These are phyloP conservation scores for Microtus oregoni DNA, from an alignment of 2,113 vertebrate species.

Conservation along the genomic window DNA sequence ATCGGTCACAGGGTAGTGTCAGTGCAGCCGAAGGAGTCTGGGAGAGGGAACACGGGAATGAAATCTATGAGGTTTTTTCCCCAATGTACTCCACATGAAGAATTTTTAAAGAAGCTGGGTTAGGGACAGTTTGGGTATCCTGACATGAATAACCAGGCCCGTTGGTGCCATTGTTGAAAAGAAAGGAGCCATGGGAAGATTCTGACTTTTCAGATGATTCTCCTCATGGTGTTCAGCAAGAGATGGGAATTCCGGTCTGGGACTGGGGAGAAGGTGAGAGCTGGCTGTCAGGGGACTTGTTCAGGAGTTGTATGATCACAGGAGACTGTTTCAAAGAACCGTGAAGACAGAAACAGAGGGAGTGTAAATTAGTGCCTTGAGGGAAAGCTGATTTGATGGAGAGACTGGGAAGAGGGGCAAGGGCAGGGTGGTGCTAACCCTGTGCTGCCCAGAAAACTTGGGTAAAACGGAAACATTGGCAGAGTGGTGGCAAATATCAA, in stretches of 20 bases:
- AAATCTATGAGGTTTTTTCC: not conserved
- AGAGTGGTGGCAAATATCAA: not conserved
- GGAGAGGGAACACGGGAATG: not conserved
- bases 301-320: not conserved
- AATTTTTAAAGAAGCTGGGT: not conserved
- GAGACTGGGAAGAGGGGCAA: not conserved
- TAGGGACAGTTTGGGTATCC: not conserved
- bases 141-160: not conserved
- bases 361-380: not conserved
- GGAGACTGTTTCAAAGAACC: not conserved
- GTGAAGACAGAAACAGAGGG: not conserved
- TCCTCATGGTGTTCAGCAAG: not conserved
- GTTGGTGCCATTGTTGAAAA: not conserved
- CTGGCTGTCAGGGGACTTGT: not conserved
- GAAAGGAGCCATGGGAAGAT: not conserved
- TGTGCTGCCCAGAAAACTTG: not conserved
- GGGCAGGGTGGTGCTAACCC: too few relatives aligned
- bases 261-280: not conserved
- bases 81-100: not conserved
- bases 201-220: conserved; percentile 7
- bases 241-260: not conserved
- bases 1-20: not conserved
- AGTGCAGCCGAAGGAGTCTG: not conserved
- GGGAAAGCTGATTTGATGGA: not conserved
- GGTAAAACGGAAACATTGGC: not conserved